Evolutionary conservation across 2,797 vertebrate genomes (phyloP).

Genomic region (Syndactyla subalaris): DNA sequence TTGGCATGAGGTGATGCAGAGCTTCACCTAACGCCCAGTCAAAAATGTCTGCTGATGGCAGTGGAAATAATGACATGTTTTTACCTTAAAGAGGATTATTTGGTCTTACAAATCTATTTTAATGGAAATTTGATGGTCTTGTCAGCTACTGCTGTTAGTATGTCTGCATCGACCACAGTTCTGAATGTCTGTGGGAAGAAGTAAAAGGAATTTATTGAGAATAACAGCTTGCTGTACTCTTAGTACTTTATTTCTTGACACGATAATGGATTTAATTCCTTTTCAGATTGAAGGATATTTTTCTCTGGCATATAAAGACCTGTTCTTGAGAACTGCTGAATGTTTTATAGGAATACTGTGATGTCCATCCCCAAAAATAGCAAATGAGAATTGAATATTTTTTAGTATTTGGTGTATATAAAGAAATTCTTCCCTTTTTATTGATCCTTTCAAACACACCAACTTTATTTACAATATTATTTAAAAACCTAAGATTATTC

Average conservation of each 20-base stretch:
- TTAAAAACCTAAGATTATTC: neutral
- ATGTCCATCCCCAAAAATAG: neutral
- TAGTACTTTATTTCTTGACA: neutral
- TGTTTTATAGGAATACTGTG: neutral
- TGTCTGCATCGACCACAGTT: neutral
- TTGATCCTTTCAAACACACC: neutral
- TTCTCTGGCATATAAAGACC: neutral
- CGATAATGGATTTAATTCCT: neutral
- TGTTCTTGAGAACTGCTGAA: neutral
- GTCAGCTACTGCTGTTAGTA: neutral
- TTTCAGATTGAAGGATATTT: neutral
- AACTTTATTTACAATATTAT: neutral
- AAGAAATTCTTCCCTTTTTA: neutral
- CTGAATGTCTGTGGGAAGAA: neutral
- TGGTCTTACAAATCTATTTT: constrained; percentile 28
- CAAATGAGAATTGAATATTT: neutral
- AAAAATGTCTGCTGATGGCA: neutral
- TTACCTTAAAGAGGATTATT: constrained; percentile 37
- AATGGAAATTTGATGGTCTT: constrained; percentile 14
- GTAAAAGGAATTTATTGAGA: neutral
- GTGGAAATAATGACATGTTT: constrained; percentile 39
- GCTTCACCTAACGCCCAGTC: neutral
- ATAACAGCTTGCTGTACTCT: neutral
- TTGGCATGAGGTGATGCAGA: neutral
- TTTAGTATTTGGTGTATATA: neutral